These are phyloP conservation scores for Chaetorhynchus papuensis DNA, from an alignment of 2,113 vertebrate genomes.

Conservation along the genomic window DNA sequence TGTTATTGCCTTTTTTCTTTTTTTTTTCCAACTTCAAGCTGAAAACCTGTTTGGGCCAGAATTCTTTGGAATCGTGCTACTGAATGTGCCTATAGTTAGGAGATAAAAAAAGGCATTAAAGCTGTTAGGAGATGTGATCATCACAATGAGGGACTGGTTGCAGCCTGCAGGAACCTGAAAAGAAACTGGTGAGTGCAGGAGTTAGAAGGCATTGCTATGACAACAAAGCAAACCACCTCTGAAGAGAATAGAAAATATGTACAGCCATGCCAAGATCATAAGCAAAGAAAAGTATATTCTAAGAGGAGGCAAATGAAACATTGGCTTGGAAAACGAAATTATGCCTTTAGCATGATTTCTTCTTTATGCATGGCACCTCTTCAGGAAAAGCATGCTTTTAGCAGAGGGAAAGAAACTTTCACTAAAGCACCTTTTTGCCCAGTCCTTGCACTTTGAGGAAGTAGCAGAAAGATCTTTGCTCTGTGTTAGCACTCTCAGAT, in stretches of 20 bases:
- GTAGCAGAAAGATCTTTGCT: not conserved
- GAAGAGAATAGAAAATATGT: conserved; percentile 52
- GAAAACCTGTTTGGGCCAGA: conserved; percentile 22
- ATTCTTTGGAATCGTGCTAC: conserved; percentile 33
- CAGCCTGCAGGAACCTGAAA: conserved; percentile 54
- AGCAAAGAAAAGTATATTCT: conserved; percentile 8
- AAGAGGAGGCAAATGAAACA: conserved; percentile 35
- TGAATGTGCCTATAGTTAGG: conserved; percentile 26
- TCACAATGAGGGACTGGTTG: conserved; percentile 48
- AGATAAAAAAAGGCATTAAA: conserved; percentile 1
- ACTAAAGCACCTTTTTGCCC: not conserved
- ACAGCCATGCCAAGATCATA: conserved; percentile 21
- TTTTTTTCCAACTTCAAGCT: not conserved
- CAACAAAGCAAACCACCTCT: conserved; percentile 51
- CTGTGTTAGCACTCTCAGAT: not conserved
- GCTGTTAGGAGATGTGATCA: conserved; percentile 41
- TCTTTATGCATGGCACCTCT: conserved; percentile 13
- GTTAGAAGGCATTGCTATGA: conserved; percentile 42
- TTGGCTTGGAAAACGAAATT: conserved; percentile 20
- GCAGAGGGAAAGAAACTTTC: not conserved
- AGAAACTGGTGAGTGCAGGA: conserved; percentile 21
- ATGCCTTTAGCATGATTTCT: not conserved
- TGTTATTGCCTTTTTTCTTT: not conserved
- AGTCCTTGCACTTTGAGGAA: not conserved
- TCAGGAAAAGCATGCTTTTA: conserved; percentile 21